Conservation (phyloP, 2,888 invertebrate species). For the Eutolmus rufibarbis region DNA sequence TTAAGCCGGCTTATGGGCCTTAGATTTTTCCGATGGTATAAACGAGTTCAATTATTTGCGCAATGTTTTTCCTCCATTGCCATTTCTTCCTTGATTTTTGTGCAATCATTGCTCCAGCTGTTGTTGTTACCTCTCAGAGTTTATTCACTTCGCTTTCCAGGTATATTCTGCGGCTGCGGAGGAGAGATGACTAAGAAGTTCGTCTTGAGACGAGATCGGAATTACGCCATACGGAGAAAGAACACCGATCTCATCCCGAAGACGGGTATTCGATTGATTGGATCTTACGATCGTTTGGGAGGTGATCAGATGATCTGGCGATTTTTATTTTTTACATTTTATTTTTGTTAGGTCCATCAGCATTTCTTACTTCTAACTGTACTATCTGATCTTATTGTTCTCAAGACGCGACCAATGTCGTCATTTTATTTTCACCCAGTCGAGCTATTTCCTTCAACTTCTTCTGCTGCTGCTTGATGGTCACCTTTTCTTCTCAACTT, state of each 20-base stretch:
- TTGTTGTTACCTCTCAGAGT: background rate
- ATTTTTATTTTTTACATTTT: background rate
- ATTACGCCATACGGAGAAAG: background rate
- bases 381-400: background rate
- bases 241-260: background rate
- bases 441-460: background rate
- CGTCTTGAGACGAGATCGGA: background rate
- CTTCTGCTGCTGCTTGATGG: background rate
- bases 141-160: slow-evolving; percentile 19
- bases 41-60: slow-evolving; percentile 28
- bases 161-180: background rate
- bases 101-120: slow-evolving; percentile 5
- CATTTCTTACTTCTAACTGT: slow-evolving; percentile 18
- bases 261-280: background rate
- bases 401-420: background rate
- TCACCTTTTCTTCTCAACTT: background rate
- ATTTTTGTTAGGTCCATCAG: background rate
- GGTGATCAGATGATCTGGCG: background rate
- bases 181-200: slow-evolving; percentile 19
- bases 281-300: background rate
- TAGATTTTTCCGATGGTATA: background rate
- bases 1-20: background rate
- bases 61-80: background rate
- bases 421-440: background rate
- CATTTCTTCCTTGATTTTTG: background rate